Evolutionary conservation across 2,888 invertebrate species (phyloP).

Genomic region (Phengaris alcon): DNA sequence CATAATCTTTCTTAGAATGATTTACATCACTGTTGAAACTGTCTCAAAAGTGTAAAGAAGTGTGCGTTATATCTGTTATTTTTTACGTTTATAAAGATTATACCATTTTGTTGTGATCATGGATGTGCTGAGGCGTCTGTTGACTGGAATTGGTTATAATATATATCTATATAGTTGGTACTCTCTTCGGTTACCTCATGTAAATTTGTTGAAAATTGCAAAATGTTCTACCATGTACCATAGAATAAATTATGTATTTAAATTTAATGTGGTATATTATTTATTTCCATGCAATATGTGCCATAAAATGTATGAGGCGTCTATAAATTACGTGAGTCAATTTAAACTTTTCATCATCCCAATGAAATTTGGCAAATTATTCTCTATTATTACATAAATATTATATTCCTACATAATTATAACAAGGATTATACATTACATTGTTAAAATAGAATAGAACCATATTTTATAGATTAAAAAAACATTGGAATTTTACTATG

Average conservation of each 20-base stretch:
- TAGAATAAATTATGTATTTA: constrained; percentile 80
- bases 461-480: no score
- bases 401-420: no score
- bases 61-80: constrained; percentile 61
- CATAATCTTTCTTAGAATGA: background rate
- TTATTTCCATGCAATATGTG: constrained; percentile 17
- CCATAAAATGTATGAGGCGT: background rate
- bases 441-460: no score
- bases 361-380: no score
- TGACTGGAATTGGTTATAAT: constrained; percentile 30
- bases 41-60: constrained; percentile 56
- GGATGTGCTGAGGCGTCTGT: constrained; percentile 42
- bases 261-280: constrained; percentile 46
- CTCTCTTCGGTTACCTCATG: constrained; percentile 41
- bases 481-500: no score
- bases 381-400: no score
- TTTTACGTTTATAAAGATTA: constrained; percentile 72
- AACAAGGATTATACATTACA: no score
- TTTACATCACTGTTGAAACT: constrained; percentile 50
- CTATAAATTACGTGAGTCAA: no score
- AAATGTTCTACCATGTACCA: constrained; percentile 68
- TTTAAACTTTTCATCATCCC: no score
- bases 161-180: constrained; percentile 29
- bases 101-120: constrained; percentile 46
- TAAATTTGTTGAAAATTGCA: constrained; percentile 44